Conservation (phyloP, 1,140 invertebrate species). For the Orussus abietinus region DNA sequence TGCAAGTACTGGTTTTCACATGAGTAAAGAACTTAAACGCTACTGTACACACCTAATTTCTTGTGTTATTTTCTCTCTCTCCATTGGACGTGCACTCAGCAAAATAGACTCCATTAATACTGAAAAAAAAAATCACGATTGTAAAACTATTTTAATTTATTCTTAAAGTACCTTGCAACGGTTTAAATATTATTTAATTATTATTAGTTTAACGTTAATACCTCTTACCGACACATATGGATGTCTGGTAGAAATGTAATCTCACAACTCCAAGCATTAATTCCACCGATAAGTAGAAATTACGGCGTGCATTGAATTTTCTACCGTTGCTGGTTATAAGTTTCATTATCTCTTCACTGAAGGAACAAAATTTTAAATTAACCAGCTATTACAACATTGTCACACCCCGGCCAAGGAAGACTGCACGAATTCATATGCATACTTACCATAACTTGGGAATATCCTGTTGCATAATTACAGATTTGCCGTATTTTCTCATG, state of each 20-base stretch:
- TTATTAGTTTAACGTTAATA: background rate
- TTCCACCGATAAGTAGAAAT: constrained; percentile 18
- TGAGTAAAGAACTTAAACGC: too few relatives aligned
- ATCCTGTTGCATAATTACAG: background rate
- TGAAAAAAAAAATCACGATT: background rate
- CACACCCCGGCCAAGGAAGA: too few relatives aligned
- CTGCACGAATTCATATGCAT: background rate
- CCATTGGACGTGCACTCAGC: too few relatives aligned
- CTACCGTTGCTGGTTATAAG: background rate
- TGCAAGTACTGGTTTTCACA: too few relatives aligned
- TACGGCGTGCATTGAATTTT: constrained; percentile 9
- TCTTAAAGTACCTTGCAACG: background rate
- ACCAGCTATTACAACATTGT: constrained; percentile 2
- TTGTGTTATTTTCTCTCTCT: too few relatives aligned
- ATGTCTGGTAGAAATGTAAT: constrained; percentile 15
- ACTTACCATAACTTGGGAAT: constrained; percentile 11
- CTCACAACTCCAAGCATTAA: constrained; percentile 19
- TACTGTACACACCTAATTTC: too few relatives aligned
- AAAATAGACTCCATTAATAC: background rate
- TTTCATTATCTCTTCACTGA: constrained; percentile 6
- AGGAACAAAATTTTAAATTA: constrained; percentile 4
- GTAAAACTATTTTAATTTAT: background rate
- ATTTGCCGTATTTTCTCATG: background rate
- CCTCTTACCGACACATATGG: constrained; percentile 13
- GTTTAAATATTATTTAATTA: background rate